A percentile compares a stretch with the other conserved stretches of the same genome.
phyloP scores from a whole-genome alignment of 37 sponge, comb jelly and placozoan species.

The Spongilla lacustris region DNA sequence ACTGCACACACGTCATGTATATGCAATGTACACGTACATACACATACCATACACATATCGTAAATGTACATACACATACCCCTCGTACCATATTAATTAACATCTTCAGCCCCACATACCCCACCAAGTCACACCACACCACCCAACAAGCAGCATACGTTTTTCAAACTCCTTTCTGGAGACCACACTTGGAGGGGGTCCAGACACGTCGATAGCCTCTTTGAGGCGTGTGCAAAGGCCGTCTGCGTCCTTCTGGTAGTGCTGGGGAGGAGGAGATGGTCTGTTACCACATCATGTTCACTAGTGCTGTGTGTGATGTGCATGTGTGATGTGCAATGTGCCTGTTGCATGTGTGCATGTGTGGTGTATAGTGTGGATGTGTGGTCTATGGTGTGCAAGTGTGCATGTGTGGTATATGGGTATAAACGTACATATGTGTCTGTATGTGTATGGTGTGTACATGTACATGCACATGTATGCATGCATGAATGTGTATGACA shows the following conservation, averaged over 20 bases:
- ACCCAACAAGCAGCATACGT: slow-evolving; percentile 38
- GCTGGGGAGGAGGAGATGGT: too few relatives aligned
- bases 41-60: too few relatives aligned
- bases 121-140: background rate
- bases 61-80: too few relatives aligned
- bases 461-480: too few relatives aligned
- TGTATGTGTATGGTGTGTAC: background rate
- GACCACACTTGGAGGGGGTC: slow-evolving; percentile 59
- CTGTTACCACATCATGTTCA: too few relatives aligned
- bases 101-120: too few relatives aligned
- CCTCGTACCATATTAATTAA: too few relatives aligned
- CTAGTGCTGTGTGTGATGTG: background rate
- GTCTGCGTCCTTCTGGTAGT: slow-evolving; percentile 91
- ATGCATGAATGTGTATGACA: too few relatives aligned
- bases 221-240: slow-evolving; percentile 81
- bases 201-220: slow-evolving; percentile 69
- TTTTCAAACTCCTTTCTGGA: slow-evolving; percentile 69
- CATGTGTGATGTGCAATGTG: background rate
- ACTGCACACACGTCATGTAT: too few relatives aligned
- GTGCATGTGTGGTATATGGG: background rate
- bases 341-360: background rate
- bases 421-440: background rate
- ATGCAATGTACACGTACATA: too few relatives aligned
- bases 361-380: background rate
- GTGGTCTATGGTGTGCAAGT: background rate